phyloP scores from a whole-genome alignment of 1,140 invertebrate genomes.

The Calliopsis andreniformis region DNA sequence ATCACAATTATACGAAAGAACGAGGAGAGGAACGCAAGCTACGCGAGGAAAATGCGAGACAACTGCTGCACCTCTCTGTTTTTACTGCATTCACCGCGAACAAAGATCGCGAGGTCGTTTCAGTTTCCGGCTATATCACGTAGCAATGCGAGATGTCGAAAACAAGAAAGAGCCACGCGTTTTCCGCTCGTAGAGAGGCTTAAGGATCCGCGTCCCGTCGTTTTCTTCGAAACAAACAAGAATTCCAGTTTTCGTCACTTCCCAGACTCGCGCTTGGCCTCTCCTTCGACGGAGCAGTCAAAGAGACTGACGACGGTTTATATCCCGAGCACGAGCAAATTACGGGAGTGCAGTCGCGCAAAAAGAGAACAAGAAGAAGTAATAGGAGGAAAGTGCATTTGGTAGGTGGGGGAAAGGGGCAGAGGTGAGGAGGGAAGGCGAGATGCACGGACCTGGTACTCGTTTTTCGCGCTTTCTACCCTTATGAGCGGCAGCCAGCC shows the following conservation, averaged over 20 bases:
- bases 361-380: slow-evolving; percentile 25
- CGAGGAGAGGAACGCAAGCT: not conserved
- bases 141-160: not conserved
- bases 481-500: slow-evolving; percentile 7
- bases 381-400: slow-evolving; percentile 35
- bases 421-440: not conserved
- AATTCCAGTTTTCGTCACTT: slow-evolving; percentile 34
- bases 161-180: no score
- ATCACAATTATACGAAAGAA: slow-evolving; percentile 11
- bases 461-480: slow-evolving; percentile 11
- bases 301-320: slow-evolving; percentile 40
- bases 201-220: not conserved
- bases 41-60: not conserved
- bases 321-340: slow-evolving; percentile 33
- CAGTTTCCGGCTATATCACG: not conserved
- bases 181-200: slow-evolving; percentile 3
- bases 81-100: not conserved
- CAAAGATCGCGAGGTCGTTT: not conserved
- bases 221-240: not conserved
- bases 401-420: no score
- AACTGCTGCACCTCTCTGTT: not conserved
- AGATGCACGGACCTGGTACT: not conserved
- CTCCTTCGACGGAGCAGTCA: slow-evolving; percentile 25
- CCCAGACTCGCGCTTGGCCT: slow-evolving; percentile 19
- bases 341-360: slow-evolving; percentile 45